Conservation (phyloP, 2,797 vertebrate species). For the Craterocephalus amniculus region DNA sequence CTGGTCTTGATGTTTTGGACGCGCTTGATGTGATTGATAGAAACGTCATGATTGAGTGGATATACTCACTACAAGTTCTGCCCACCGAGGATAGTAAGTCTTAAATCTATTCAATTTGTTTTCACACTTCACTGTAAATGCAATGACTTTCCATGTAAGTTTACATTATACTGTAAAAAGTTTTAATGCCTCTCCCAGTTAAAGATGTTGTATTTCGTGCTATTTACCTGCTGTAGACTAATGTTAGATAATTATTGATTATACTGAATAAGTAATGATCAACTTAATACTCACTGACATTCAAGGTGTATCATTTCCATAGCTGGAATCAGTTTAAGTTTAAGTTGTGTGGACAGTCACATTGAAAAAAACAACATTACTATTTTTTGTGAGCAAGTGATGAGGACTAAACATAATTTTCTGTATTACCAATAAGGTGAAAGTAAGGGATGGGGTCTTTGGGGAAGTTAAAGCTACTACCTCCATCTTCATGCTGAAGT, state of each 20-base stretch:
- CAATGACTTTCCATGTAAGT: neutral
- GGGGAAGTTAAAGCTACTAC: neutral
- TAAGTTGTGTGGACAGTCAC: neutral
- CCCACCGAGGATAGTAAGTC: slow-evolving; percentile 97
- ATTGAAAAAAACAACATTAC: neutral
- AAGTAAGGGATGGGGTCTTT: neutral
- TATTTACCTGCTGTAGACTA: neutral
- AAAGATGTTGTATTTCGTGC: neutral
- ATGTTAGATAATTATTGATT: too few species aligned
- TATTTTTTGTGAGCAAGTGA: neutral
- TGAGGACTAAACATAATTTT: neutral
- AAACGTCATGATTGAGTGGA: slow-evolving; percentile 93
- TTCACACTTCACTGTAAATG: neutral
- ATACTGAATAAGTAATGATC: too few species aligned
- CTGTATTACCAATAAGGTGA: neutral
- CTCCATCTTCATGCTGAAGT: neutral
- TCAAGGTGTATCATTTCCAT: neutral
- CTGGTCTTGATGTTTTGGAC: slow-evolving; percentile 96
- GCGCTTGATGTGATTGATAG: slow-evolving; percentile 94
- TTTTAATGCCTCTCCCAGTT: neutral
- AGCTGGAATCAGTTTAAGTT: neutral
- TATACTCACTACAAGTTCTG: slow-evolving; percentile 97
- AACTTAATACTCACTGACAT: neutral
- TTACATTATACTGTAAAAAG: neutral
- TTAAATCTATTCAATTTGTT: neutral